Conservation (phyloP, 2,113 vertebrate species). For the Sorex araneus region DNA sequence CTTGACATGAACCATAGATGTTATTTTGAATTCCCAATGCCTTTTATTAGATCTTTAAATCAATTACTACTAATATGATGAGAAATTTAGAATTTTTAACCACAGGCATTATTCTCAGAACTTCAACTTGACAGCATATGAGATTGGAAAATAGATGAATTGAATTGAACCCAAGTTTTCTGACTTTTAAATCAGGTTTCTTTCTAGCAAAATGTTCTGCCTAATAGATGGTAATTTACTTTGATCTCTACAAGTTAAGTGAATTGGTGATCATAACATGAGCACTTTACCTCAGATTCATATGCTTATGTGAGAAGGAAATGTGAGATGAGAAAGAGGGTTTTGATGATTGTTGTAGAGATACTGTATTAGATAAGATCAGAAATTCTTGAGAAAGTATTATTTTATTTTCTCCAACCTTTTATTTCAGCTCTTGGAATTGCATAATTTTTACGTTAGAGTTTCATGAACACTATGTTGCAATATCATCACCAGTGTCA, state of each 20-base stretch:
- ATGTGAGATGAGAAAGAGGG: not conserved
- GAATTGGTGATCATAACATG: slow-evolving; percentile 51
- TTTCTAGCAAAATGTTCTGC: slow-evolving; percentile 58
- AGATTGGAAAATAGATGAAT: slow-evolving; percentile 74
- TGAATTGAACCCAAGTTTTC: slow-evolving; percentile 69
- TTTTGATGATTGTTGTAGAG: not conserved
- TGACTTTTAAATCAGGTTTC: slow-evolving; percentile 74
- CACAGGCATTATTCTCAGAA: slow-evolving; percentile 37
- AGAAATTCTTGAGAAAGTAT: not conserved
- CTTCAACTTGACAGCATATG: slow-evolving; percentile 70
- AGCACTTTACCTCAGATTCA: slow-evolving; percentile 29
- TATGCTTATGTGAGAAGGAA: slow-evolving; percentile 17
- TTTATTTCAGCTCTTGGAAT: not conserved
- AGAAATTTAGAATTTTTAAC: slow-evolving; percentile 76
- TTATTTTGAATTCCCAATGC: slow-evolving; percentile 73
- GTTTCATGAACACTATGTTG: too few species aligned
- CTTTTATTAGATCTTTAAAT: slow-evolving; percentile 79
- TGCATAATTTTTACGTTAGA: too few species aligned
- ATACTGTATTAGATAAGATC: not conserved
- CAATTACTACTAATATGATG: slow-evolving; percentile 79
- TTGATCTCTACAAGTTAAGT: slow-evolving; percentile 66
- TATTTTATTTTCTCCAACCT: too few species aligned
- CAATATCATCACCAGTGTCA: too few species aligned
- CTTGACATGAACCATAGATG: slow-evolving; percentile 53
- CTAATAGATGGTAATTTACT: slow-evolving; percentile 78